phyloP scores from a whole-genome alignment of 2,797 vertebrate genomes.

The Brotula barbata region DNA sequence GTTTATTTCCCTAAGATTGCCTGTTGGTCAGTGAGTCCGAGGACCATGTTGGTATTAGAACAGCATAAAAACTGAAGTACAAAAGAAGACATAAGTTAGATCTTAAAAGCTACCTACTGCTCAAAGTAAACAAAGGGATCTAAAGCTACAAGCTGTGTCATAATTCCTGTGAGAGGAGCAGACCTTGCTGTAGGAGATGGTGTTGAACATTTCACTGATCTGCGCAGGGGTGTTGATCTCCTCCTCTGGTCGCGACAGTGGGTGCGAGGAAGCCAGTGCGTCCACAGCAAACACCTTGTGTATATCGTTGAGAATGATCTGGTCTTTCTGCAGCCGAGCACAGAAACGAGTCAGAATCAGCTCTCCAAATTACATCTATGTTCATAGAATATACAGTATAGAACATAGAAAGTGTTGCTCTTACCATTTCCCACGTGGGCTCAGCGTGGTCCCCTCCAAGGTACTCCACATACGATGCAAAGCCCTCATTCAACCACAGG shows the following conservation, averaged over 20 bases:
- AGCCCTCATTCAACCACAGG: constrained; percentile 95
- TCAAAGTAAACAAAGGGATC: not conserved
- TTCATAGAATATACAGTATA: too few species aligned
- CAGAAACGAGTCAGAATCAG: constrained; percentile 4
- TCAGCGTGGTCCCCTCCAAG: constrained; percentile 83
- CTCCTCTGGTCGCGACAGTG: constrained; percentile 80
- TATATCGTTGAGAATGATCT: constrained; percentile 83
- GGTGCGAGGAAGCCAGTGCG: constrained; percentile 87
- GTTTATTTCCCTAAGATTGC: too few species aligned
- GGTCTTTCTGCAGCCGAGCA: constrained; percentile 82
- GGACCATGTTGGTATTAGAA: too few species aligned
- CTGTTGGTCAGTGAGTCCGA: too few species aligned
- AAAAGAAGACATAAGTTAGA: too few species aligned
- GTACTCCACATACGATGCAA: constrained; percentile 91
- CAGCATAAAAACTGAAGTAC: not conserved
- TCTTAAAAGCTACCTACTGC: not conserved
- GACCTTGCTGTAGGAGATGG: constrained; percentile 95
- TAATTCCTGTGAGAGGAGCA: not conserved
- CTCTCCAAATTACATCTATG: not conserved
- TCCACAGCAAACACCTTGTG: constrained; percentile 85
- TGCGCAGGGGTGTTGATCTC: constrained; percentile 85
- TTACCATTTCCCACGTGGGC: constrained; percentile 84
- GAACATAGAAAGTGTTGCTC: constrained; percentile 30
- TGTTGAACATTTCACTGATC: constrained; percentile 90
- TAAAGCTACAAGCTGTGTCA: too few species aligned